Conservation (phyloP, 1,140 invertebrate genomes). For the Panagrolaimus sp. region DNA sequence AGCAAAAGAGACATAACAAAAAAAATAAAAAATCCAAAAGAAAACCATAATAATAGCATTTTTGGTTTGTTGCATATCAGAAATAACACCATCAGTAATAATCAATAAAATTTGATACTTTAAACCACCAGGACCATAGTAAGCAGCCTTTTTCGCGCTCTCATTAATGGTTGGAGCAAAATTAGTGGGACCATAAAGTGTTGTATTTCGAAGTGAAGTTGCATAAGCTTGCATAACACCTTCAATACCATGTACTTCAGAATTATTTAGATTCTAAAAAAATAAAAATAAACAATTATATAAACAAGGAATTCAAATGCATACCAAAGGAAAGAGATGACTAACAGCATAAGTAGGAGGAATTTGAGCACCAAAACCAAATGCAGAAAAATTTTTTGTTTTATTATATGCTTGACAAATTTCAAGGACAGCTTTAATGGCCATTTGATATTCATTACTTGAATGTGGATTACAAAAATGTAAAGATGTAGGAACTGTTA, state of each 20-base stretch:
- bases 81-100: constrained; percentile 68
- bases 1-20: constrained; percentile 5
- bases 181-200: constrained; percentile 68
- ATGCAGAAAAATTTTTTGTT: constrained; percentile 48
- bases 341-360: constrained; percentile 29
- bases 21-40: neutral
- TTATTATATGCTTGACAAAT: constrained; percentile 67
- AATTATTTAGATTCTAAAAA: constrained; percentile 62
- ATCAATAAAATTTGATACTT: constrained; percentile 63
- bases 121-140: constrained; percentile 60
- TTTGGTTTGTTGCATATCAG: constrained; percentile 66
- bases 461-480: constrained; percentile 63
- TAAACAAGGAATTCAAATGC: neutral
- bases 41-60: constrained; percentile 61
- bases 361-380: constrained; percentile 51
- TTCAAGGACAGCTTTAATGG: constrained; percentile 64
- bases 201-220: constrained; percentile 61
- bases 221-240: constrained; percentile 59
- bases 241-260: constrained; percentile 62
- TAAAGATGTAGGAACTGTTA: constrained; percentile 62
- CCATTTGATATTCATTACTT: constrained; percentile 64
- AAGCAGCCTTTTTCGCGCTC: constrained; percentile 59
- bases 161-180: constrained; percentile 67
- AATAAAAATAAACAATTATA: too few species aligned
- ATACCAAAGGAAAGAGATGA: constrained; percentile 45